These are phyloP conservation scores for Tachyglossus aculeatus DNA, from an alignment of 2,797 vertebrate species.

Conservation along the genomic window DNA sequence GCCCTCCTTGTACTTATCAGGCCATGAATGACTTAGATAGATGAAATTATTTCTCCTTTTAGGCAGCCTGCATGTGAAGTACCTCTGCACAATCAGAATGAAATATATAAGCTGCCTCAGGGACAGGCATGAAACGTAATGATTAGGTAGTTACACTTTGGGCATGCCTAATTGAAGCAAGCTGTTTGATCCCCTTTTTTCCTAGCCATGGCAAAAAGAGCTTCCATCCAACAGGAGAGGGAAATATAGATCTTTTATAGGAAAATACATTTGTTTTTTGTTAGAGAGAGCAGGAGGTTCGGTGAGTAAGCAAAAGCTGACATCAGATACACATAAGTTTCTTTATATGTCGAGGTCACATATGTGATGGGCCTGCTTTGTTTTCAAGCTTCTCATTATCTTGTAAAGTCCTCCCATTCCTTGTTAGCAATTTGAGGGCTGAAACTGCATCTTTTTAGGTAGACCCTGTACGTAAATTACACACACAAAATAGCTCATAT, in stretches of 20 bases:
- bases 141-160: not conserved
- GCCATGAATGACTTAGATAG: not conserved
- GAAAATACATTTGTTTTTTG: not conserved
- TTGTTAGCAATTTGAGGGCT: too few relatives aligned
- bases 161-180: not conserved
- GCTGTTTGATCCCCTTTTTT: not conserved
- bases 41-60: not conserved
- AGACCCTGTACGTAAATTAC: not conserved
- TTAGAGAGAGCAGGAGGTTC: slow-evolving; percentile 11
- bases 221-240: slow-evolving; percentile 17
- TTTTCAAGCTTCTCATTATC: too few relatives aligned
- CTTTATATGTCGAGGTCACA: not conserved
- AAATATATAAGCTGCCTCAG: not conserved
- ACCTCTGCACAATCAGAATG: not conserved
- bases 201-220: not conserved
- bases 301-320: not conserved
- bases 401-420: too few relatives aligned
- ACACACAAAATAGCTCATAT: not conserved
- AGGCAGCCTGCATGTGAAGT: not conserved
- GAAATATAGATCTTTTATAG: not conserved
- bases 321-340: not conserved
- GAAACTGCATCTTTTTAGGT: not conserved
- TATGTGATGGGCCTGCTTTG: not conserved
- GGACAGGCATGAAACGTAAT: not conserved
- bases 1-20: not conserved